phyloP scores from a whole-genome alignment of 2,888 invertebrate genomes.

The Trachelus iudaicus region DNA sequence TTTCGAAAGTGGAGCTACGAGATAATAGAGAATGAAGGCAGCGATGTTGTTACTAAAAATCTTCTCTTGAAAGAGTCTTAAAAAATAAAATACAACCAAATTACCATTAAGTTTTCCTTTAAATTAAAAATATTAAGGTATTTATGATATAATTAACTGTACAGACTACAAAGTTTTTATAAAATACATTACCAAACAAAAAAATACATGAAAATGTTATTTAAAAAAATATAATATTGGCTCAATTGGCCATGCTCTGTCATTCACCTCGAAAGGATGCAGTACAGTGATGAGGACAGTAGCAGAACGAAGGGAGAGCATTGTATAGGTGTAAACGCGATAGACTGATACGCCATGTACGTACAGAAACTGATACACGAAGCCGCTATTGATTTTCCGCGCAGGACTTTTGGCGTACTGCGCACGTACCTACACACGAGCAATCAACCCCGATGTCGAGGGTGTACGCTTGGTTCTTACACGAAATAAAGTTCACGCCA shows the following conservation, averaged over 20 bases:
- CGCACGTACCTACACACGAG: slow-evolving; percentile 48
- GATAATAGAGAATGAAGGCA: slow-evolving; percentile 82
- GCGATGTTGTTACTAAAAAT: slow-evolving; percentile 75
- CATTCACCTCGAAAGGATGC: background rate
- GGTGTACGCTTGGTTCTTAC: slow-evolving; percentile 34
- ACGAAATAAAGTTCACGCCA: slow-evolving; percentile 44
- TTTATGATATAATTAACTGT: background rate
- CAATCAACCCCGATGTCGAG: slow-evolving; percentile 26
- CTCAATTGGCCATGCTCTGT: background rate
- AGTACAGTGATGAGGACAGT: background rate
- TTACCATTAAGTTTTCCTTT: background rate
- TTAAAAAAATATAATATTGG: background rate
- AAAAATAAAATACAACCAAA: slow-evolving; percentile 32
- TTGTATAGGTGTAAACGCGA: background rate
- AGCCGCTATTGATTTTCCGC: slow-evolving; percentile 58
- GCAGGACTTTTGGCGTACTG: slow-evolving; percentile 48
- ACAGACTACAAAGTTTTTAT: background rate
- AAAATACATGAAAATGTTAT: background rate
- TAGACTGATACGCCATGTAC: background rate
- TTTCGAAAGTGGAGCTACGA: slow-evolving; percentile 84
- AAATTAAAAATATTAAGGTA: background rate
- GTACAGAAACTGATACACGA: slow-evolving; percentile 2
- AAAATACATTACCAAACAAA: background rate
- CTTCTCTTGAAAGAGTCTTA: slow-evolving; percentile 54
- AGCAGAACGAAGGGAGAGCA: background rate